Evolutionary conservation across 2,113 vertebrate genomes (phyloP), one percentile per base, ranked within the genome.

Genomic region (Fregata magnificens): DNA sequence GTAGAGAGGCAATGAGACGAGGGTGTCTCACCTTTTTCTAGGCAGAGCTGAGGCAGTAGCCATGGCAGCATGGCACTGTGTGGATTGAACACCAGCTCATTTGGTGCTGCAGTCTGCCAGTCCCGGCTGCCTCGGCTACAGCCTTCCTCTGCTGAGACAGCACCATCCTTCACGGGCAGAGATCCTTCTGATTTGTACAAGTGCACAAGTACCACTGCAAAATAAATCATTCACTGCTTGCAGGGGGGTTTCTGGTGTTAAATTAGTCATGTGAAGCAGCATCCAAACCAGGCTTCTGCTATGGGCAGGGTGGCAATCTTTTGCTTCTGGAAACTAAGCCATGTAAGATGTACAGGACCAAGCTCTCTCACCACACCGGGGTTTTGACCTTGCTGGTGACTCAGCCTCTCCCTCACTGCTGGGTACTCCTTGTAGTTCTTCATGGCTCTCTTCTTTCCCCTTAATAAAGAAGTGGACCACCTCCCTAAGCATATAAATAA

Each of bases 11-110:
- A 78, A 5, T 42, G 56, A 52, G 45, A 31, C 3, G 12, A 53
- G 12, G 26, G 9, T 7, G 7, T 50, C 34, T 40, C 18, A 1
- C 45, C 6, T 25, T 2, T 26, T 67, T 38, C 8, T 28, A 45
- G 31, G 40, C 31, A 25, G 77, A n/a, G 7, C 7, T 14, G 7
- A 50, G 82, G 40, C 8, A 29, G 36, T 34, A 61, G 26, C 42
- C 16, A 0, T 1, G 44, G 42, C 47, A 82, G 17, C 47, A 16
- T 2, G 13, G 2, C 21, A 2, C 58, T 5, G 50, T 1, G 1
- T 6, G 16, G 38, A 2, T 13, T 52, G 47, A 53, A 22, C 40
- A 5, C 2, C 62, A 28, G 56, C 40, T 58, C 36, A 1, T 9
- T 8, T 36, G 47, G 5, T 38, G 63, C 59, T 42, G 50, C 26